Evolutionary conservation across 2,113 vertebrate species (phyloP).

Genomic region (Pithys albifrons): DNA sequence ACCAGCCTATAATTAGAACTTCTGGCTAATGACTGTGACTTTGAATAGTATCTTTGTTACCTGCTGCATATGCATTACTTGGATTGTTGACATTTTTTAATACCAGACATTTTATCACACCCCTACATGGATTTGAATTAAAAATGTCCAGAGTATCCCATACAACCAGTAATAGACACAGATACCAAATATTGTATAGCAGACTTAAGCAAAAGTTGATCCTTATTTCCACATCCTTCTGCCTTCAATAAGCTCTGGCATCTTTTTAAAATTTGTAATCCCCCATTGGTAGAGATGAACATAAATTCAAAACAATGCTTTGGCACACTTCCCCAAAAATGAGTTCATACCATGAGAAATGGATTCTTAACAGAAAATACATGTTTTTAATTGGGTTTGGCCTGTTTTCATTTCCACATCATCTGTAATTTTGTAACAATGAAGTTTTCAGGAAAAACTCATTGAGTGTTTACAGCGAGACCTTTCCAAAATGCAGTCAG

Average conservation of each 20-base stretch:
- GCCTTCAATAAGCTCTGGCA: not conserved
- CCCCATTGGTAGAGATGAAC: not conserved
- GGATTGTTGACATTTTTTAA: not conserved
- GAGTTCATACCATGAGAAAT: conserved; percentile 3
- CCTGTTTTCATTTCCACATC: conserved; percentile 35
- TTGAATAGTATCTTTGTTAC: not conserved
- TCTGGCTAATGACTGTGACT: not conserved
- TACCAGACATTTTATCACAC: not conserved
- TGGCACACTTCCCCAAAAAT: conserved; percentile 8
- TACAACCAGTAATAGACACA: not conserved
- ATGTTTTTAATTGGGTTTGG: conserved; percentile 38
- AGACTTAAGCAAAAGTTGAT: not conserved
- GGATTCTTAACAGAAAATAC: conserved; percentile 47
- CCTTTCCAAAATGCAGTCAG: conserved; percentile 29
- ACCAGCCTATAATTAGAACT: not conserved
- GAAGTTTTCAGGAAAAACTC: conserved; percentile 5
- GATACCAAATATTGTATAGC: not conserved
- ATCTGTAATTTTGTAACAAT: conserved; percentile 30
- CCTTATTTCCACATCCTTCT: not conserved
- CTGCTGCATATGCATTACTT: not conserved
- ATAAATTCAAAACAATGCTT: conserved; percentile 39
- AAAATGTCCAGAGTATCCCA: not conserved
- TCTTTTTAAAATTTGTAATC: conserved; percentile 39
- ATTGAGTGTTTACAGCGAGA: conserved; percentile 10
- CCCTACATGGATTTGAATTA: not conserved